A percentile compares a stretch with the other conserved stretches of the same genome.
Conservation (phyloP, 1,140 invertebrate genomes). For the Eriocheir sinensis region DNA sequence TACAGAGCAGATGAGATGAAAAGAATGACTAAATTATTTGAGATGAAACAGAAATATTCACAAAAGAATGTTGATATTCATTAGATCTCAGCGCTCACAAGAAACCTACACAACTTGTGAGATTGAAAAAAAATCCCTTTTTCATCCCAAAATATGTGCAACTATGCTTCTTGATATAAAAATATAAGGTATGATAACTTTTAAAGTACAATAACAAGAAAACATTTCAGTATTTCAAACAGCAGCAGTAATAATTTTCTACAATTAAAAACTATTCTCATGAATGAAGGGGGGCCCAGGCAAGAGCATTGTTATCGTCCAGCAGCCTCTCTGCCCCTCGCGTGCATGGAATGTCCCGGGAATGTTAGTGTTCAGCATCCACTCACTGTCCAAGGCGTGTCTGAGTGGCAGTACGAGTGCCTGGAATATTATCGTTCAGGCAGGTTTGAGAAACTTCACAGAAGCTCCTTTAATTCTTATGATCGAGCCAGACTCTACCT, state of each 20-base stretch:
- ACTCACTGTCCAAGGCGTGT: conserved; percentile 13
- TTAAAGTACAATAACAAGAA: not conserved
- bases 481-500: not conserved
- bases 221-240: not conserved
- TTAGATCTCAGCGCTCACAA: no score
- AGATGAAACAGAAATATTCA: no score
- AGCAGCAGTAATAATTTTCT: not conserved
- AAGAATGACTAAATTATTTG: no score
- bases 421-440: not conserved
- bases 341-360: not conserved
- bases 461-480: not conserved
- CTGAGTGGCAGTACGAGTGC: conserved; percentile 1
- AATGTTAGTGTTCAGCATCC: not conserved
- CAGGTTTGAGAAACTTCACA: conserved; percentile 1
- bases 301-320: not conserved
- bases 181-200: not conserved
- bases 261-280: not conserved
- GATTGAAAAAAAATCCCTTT: no score
- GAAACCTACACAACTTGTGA: no score
- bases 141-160: no score
- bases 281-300: not conserved
- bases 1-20: no score
- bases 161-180: not conserved
- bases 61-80: no score
- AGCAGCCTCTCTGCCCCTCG: not conserved